Conservation (phyloP, 2,888 invertebrate species). For the Pollenia griseotomentosa region DNA sequence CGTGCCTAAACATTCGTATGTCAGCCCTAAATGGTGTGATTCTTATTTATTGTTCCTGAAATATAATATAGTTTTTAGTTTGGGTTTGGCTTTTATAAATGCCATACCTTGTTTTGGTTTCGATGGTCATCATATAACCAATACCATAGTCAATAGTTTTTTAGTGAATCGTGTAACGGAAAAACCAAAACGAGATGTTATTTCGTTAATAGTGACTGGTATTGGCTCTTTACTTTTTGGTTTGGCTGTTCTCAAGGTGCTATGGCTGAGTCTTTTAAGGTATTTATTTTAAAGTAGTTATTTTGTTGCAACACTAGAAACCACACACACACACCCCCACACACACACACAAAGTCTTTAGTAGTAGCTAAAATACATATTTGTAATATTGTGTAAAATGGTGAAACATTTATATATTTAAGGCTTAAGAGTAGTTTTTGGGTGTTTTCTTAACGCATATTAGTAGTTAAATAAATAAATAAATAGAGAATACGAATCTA, state of each 20-base stretch:
- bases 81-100: constrained; percentile 95
- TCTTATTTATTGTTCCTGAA: constrained; percentile 89
- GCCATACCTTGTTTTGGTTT: constrained; percentile 96
- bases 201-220: constrained; percentile 89
- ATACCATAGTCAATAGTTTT: constrained; percentile 87
- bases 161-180: constrained; percentile 85
- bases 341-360: constrained; percentile 5
- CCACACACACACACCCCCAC: background rate
- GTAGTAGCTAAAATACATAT: constrained; percentile 4
- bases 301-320: background rate
- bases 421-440: constrained; percentile 59
- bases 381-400: constrained; percentile 4
- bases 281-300: constrained; percentile 76
- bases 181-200: constrained; percentile 86
- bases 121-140: constrained; percentile 96
- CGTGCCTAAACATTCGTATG: constrained; percentile 88
- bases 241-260: constrained; percentile 87
- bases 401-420: constrained; percentile 8
- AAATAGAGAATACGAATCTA: background rate
- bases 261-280: constrained; percentile 81
- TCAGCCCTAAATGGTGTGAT: constrained; percentile 88
- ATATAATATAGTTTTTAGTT: constrained; percentile 94
- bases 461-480: constrained; percentile 1
- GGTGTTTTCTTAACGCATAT: constrained; percentile 30
- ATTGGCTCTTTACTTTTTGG: constrained; percentile 89